phyloP scores from a whole-genome alignment of 2,113 vertebrate species.

The Plecotus auritus region DNA sequence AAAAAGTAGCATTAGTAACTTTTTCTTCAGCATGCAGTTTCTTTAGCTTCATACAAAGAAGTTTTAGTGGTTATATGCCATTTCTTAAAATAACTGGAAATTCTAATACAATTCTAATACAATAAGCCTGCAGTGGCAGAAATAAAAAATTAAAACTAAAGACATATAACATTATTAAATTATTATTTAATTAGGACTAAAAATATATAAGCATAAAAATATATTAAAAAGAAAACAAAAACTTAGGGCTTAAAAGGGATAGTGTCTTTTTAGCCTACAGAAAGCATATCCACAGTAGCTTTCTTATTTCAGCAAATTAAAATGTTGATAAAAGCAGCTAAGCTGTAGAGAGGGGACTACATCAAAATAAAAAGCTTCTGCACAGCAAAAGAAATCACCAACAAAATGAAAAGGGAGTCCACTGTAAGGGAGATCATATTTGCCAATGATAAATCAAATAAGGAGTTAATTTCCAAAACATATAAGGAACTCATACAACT shows the following conservation, averaged over 20 bases:
- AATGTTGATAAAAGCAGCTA: neutral
- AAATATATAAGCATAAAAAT: neutral
- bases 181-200: constrained; percentile 29
- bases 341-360: neutral
- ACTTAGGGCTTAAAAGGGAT: neutral
- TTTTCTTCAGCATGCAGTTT: neutral
- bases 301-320: neutral
- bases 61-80: neutral
- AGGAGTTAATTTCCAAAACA: too few relatives aligned
- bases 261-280: neutral
- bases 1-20: neutral
- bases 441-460: too few relatives aligned
- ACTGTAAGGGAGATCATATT: too few relatives aligned
- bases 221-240: neutral
- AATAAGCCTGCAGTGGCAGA: neutral
- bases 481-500: too few relatives aligned
- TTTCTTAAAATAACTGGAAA: constrained; percentile 10
- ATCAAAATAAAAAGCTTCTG: too few relatives aligned
- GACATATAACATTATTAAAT: neutral
- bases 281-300: neutral
- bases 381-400: too few relatives aligned
- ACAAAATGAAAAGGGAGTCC: too few relatives aligned
- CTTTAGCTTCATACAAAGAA: neutral
- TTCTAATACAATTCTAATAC: neutral
- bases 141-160: neutral